Evolutionary conservation across 2,888 invertebrate genomes (phyloP), one percentile per base, ranked within the genome.

Genomic region (Drosophila subquinaria): DNA sequence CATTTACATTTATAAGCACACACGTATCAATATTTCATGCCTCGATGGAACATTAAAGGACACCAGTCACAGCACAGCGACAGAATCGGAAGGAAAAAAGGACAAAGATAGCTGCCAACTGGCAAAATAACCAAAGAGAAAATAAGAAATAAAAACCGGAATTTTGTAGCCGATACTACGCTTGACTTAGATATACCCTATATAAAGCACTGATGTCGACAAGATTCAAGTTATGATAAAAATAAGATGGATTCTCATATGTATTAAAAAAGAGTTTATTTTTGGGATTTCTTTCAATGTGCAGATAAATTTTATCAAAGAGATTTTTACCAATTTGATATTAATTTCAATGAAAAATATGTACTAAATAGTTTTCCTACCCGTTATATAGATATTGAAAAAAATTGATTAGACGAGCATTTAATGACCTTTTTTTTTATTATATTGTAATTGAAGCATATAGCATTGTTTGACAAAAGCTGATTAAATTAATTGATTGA

Each of bases 1-100:
- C 35, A 36, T 36, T 30, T 30, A 8, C 30, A 30, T 30, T 30
- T 36, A n/a, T 6, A 38, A n/a, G 38, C n/a, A 42, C 36, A 33
- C 27, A 60, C 13, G 62, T 68, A 82, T 86, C 79, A 86, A 89
- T 86, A 90, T 88, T 86, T 89, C 84, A 86, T 79, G 81, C 40
- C 73, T 65, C 73, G 60, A 20, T 53, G 64, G 57, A 66, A 69
- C 66, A 82, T 76, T 73, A 79, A 81, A 73, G 73, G 76, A 79
- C 76, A 67, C 53, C 72, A 70, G 61, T 69, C 69, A 57, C 64
- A 71, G 76, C 40, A 35, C 42, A 56, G 65, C 70, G 69, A 85
- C 77, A 82, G 82, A 71, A 79, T 79, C 76, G 69, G 17, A 23
- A 52, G 45, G 43, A 60, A 75, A 71, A 70, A 35, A 20, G 42